Conservation (phyloP, 2,888 invertebrate species). For the Dryobota labecula region DNA sequence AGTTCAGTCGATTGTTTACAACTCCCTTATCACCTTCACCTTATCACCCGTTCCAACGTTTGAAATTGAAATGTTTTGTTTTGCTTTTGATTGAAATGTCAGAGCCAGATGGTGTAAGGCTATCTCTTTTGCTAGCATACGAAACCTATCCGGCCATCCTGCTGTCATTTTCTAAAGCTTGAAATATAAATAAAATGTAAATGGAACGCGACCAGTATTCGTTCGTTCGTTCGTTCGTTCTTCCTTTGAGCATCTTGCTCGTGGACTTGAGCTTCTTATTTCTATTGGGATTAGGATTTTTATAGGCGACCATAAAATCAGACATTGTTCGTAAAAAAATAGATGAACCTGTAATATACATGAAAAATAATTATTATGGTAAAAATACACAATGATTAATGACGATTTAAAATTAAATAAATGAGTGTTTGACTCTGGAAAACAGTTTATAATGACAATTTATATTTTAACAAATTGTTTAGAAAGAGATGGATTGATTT, state of each 20-base stretch:
- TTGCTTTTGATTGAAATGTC: conserved; percentile 24
- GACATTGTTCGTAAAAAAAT: not conserved
- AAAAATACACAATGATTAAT: not conserved
- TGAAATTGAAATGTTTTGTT: conserved; percentile 19
- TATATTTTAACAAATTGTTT: not conserved
- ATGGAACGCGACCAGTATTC: conserved; percentile 31
- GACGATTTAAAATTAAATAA: not conserved
- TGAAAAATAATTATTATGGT: no score
- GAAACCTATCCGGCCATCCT: conserved; percentile 3
- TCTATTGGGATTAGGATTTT: not conserved
- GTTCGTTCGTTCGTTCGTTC: conserved; percentile 22
- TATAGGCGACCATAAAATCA: no score
- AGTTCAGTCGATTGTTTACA: conserved; percentile 49
- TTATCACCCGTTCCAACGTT: conserved; percentile 6
- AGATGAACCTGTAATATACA: not conserved
- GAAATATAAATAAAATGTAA: fast-evolving
- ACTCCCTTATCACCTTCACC: conserved; percentile 29
- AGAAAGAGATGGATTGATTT: conserved; percentile 49
- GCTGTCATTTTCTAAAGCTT: conserved; percentile 25
- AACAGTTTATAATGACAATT: conserved; percentile 3
- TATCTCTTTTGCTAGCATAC: conserved; percentile 25
- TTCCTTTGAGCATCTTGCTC: conserved; percentile 4
- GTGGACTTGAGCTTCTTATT: not conserved
- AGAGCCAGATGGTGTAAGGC: conserved; percentile 24
- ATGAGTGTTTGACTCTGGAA: conserved; percentile 21